Evolutionary conservation across 2,113 vertebrate species (phyloP), one percentile per base, ranked within the genome.

Genomic region (Scomber scombrus): DNA sequence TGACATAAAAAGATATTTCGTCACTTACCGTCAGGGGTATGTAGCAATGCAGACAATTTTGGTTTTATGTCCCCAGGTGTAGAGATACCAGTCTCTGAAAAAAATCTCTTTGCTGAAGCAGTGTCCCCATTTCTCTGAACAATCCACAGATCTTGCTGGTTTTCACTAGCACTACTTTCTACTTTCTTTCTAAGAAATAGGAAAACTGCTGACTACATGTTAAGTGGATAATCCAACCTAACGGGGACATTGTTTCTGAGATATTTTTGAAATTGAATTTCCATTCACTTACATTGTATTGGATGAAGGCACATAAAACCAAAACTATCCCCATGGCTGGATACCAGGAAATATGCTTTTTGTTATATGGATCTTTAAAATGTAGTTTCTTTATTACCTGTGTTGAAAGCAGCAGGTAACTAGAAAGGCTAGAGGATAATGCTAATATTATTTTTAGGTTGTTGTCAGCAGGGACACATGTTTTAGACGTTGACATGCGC

Each of bases 401-500:
- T 70, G 43, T 54, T 50, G 51, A 34, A 61, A 61, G 50, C 2
- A 3, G 13, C 51, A 4, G 8, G 9, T 57, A 57, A 14, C 23
- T 23, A 31, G 12, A 70, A 5, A 60, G 18, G 63, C 21, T 29
- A 51, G 43, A 34, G 11, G 78, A 31, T 74, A 34, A 63, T 40
- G 31, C 50, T 58, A 12, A 72, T 51, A 21, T 57, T 62, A 21
- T 4, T 4, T 46, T n/a, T 0, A 15, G 45, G 15, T 40, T 13
- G 55, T 40, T 29, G 61, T 26, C 60, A n/a, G 29, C 21, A 5
- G 16, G 58, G 66, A 56, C 14, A 54, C 21, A 7, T 1, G 3
- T 55, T 52, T 64, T 26, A 54, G 49, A 16, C 18, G 2, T 47
- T 15, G 49, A 56, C 64, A 57, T 67, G 40, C 46, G 43, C 78